phyloP scores from a whole-genome alignment of 2,888 invertebrate species.

The Cremastinae sp. region DNA sequence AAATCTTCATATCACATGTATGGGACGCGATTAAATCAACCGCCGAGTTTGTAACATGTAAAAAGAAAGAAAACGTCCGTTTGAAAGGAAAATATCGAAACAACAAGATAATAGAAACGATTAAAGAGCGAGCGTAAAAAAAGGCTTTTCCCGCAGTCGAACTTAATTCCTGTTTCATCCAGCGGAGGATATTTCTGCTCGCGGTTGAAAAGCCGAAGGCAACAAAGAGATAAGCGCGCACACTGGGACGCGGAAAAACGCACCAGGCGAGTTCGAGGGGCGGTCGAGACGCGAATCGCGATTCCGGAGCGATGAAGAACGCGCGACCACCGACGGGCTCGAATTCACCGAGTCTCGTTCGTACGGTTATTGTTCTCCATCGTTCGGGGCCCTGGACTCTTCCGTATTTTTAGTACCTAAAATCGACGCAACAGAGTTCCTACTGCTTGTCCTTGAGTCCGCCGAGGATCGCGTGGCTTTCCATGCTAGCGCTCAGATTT shows the following conservation, averaged over 20 bases:
- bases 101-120: conserved; percentile 19
- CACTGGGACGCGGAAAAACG: too few species aligned
- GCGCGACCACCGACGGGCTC: too few species aligned
- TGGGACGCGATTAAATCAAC: conserved; percentile 17
- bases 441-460: conserved; percentile 79
- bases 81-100: background rate
- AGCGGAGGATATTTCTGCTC: too few species aligned
- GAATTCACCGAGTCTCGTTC: too few species aligned
- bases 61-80: conserved; percentile 1
- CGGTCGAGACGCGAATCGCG: background rate
- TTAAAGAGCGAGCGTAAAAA: conserved; percentile 2
- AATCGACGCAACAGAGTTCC: background rate
- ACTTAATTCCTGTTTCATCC: too few species aligned
- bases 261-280: background rate
- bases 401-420: conserved; percentile 42
- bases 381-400: background rate
- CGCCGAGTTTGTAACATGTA: background rate
- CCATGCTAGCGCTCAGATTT: conserved; percentile 77
- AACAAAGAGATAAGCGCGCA: too few species aligned
- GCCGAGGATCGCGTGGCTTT: conserved; percentile 76
- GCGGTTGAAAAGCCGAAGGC: too few species aligned
- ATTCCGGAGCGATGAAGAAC: background rate
- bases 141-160: too few species aligned
- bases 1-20: background rate
- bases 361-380: too few species aligned